A percentile compares a stretch with the other conserved stretches of the same genome.
These are phyloP conservation scores for Emmelina monodactyla DNA, from an alignment of 2,888 invertebrate species.

Conservation along the genomic window DNA sequence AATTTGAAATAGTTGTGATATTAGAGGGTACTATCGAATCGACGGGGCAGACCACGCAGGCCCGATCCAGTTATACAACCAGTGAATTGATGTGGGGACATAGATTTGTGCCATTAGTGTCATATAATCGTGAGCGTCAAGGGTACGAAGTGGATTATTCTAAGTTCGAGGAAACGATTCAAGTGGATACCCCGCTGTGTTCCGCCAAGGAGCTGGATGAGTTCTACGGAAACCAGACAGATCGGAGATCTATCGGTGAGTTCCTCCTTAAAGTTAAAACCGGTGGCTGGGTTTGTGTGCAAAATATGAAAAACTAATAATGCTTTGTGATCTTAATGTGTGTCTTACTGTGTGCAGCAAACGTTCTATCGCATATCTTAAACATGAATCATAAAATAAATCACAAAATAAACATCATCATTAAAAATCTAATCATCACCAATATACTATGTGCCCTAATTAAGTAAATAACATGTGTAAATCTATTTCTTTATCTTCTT, in stretches of 20 bases:
- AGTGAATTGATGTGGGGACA: conserved; percentile 85
- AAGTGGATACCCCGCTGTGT: conserved; percentile 82
- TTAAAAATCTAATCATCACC: no score
- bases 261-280: conserved; percentile 29
- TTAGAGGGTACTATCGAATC: conserved; percentile 85
- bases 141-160: conserved; percentile 84
- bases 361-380: no score
- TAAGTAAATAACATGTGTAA: no score
- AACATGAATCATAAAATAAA: no score
- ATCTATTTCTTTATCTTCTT: no score
- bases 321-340: no score
- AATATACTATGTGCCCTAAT: no score
- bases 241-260: conserved; percentile 65
- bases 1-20: conserved; percentile 84
- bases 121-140: conserved; percentile 76
- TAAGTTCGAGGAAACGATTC: conserved; percentile 80
- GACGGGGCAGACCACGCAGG: conserved; percentile 78
- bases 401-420: no score
- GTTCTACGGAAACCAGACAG: conserved; percentile 68
- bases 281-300: conserved; percentile 32
- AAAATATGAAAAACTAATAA: conserved; percentile 18
- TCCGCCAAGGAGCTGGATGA: conserved; percentile 72
- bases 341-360: no score
- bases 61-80: conserved; percentile 78
- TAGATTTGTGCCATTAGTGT: conserved; percentile 76